Conservation (phyloP, 2,113 vertebrate genomes). For the Daphoenositta chrysoptera region DNA sequence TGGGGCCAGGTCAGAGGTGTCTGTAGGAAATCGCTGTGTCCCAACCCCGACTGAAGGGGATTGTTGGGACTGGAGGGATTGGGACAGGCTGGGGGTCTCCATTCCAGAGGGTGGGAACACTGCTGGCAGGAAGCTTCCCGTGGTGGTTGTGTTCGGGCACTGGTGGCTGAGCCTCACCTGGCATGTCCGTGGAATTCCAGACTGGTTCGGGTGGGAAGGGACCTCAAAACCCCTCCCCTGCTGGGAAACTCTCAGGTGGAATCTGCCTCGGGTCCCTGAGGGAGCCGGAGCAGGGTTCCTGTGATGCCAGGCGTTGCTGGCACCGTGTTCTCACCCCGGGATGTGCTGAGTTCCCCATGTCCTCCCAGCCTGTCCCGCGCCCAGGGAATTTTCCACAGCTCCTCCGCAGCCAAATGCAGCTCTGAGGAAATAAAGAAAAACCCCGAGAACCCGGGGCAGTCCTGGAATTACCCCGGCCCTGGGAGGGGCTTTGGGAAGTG, state of each 20-base stretch:
- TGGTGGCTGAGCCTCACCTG: too few relatives aligned
- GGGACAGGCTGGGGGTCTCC: too few relatives aligned
- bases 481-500: not conserved
- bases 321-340: rapidly evolving
- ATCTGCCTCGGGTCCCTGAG: not conserved
- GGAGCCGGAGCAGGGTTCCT: not conserved
- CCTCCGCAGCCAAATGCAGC: not conserved
- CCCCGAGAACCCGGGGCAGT: rapidly evolving
- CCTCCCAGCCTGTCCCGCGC: not conserved
- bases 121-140: too few relatives aligned
- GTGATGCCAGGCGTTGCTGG: rapidly evolving
- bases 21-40: too few relatives aligned
- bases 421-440: not conserved
- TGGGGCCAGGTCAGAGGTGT: too few relatives aligned
- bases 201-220: too few relatives aligned
- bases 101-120: too few relatives aligned
- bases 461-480: not conserved
- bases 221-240: not conserved
- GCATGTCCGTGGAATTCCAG: too few relatives aligned
- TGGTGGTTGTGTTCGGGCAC: too few relatives aligned
- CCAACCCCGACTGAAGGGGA: too few relatives aligned
- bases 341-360: not conserved
- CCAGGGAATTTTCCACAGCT: not conserved
- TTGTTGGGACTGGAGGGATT: too few relatives aligned
- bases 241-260: not conserved